These are phyloP conservation scores for Eriosoma lanigerum DNA, from an alignment of 1,140 invertebrate genomes.

Conservation along the genomic window DNA sequence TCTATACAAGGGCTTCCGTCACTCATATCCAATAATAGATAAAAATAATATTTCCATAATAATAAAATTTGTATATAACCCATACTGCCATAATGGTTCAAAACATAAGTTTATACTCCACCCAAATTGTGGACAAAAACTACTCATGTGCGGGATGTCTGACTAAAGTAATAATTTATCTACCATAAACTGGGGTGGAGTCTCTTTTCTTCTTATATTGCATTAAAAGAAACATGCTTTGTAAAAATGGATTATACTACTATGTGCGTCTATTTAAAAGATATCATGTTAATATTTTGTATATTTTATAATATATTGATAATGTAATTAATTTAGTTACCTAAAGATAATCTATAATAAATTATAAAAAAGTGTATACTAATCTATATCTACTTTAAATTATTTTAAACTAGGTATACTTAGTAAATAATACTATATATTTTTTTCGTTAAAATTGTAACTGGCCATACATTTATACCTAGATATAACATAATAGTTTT, in stretches of 20 bases:
- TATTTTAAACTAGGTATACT: too few species aligned
- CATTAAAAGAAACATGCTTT: background rate
- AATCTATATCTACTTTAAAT: too few species aligned
- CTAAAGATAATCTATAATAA: too few species aligned
- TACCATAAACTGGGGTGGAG: background rate
- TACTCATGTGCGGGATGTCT: background rate
- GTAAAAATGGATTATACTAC: background rate
- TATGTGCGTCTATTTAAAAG: background rate
- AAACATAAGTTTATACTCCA: background rate
- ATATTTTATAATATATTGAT: background rate
- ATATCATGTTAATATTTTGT: background rate
- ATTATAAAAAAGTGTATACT: too few species aligned
- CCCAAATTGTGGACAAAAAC: background rate
- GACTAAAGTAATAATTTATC: slow-evolving; percentile 17
- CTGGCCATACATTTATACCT: too few species aligned
- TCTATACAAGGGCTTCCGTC: background rate
- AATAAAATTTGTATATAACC: background rate
- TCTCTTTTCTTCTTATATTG: background rate
- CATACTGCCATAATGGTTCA: too few species aligned
- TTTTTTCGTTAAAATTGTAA: too few species aligned
- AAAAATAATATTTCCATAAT: background rate
- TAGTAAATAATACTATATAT: too few species aligned
- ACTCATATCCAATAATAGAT: background rate
- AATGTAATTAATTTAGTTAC: too few species aligned
- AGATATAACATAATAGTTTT: too few species aligned